A percentile compares a stretch with the other conserved stretches of the same genome.
These are phyloP conservation scores for Dione juno DNA, from an alignment of 2,888 invertebrate species.

Conservation along the genomic window DNA sequence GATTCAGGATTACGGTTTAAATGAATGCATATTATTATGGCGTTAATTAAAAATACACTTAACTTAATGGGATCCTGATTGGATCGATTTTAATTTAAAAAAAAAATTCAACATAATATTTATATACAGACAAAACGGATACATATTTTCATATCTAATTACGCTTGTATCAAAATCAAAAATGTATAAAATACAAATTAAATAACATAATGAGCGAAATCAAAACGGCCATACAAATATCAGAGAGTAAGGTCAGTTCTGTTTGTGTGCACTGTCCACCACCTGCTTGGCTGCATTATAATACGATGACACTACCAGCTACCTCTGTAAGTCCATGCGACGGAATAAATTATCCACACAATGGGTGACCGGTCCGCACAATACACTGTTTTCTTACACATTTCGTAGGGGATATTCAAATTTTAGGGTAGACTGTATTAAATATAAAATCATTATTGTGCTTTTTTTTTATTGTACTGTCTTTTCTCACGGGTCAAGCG, in stretches of 20 bases:
- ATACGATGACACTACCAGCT: slow-evolving; percentile 69
- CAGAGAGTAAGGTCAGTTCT: slow-evolving; percentile 69
- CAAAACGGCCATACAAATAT: slow-evolving; percentile 38
- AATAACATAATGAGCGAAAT: not conserved
- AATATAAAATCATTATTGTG: slow-evolving; percentile 63
- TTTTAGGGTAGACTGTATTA: slow-evolving; percentile 76
- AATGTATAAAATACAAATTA: too few relatives aligned
- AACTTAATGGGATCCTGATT: too few relatives aligned
- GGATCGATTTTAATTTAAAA: too few relatives aligned
- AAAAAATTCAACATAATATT: too few relatives aligned
- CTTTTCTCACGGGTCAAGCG: slow-evolving; percentile 82
- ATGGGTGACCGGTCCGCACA: slow-evolving; percentile 62
- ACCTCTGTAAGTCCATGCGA: slow-evolving; percentile 62
- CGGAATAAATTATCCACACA: slow-evolving; percentile 74
- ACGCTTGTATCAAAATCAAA: too few relatives aligned
- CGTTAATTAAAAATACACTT: too few relatives aligned
- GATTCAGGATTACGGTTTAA: too few relatives aligned
- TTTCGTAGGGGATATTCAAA: slow-evolving; percentile 77
- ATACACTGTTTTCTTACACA: slow-evolving; percentile 69
- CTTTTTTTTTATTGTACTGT: slow-evolving; percentile 51
- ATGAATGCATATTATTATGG: too few relatives aligned
- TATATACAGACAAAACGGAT: too few relatives aligned
- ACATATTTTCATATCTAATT: too few relatives aligned
- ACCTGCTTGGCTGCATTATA: slow-evolving; percentile 78
- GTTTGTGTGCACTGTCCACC: slow-evolving; percentile 63